Conservation (phyloP, 2,797 vertebrate species). For the Neosilurus hyrtlii region DNA sequence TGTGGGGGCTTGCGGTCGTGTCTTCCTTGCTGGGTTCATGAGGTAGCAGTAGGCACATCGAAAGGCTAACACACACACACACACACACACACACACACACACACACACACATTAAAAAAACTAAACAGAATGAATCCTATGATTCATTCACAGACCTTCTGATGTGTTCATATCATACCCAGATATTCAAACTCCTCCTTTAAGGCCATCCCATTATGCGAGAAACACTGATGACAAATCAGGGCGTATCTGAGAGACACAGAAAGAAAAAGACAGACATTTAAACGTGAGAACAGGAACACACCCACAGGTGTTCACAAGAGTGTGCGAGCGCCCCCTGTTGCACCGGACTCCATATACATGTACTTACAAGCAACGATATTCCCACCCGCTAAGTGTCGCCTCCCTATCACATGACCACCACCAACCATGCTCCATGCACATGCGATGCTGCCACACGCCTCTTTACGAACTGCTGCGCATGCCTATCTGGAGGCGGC, state of each 20-base stretch:
- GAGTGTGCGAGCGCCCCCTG: no score
- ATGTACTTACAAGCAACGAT: no score
- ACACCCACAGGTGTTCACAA: no score
- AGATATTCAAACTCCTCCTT: conserved; percentile 97
- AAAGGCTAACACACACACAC: conserved; percentile 75
- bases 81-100: conserved; percentile 78
- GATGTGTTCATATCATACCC: conserved; percentile 74
- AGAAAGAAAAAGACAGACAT: neutral
- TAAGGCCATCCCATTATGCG: conserved; percentile 97
- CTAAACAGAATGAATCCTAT: neutral
- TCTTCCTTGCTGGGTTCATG: conserved; percentile 94
- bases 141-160: neutral
- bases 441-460: no score
- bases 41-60: conserved; percentile 97
- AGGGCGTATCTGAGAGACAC: conserved; percentile 83
- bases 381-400: no score
- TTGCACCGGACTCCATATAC: no score
- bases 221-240: conserved; percentile 96
- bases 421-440: no score
- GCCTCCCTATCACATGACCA: no score
- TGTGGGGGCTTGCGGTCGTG: conserved; percentile 86
- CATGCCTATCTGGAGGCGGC: no score
- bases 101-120: neutral
- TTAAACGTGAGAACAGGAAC: neutral
- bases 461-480: no score